Evolutionary conservation across 2,113 vertebrate species (phyloP), one percentile per base, ranked within the genome.

Genomic region (Hymenochirus boettgeri): DNA sequence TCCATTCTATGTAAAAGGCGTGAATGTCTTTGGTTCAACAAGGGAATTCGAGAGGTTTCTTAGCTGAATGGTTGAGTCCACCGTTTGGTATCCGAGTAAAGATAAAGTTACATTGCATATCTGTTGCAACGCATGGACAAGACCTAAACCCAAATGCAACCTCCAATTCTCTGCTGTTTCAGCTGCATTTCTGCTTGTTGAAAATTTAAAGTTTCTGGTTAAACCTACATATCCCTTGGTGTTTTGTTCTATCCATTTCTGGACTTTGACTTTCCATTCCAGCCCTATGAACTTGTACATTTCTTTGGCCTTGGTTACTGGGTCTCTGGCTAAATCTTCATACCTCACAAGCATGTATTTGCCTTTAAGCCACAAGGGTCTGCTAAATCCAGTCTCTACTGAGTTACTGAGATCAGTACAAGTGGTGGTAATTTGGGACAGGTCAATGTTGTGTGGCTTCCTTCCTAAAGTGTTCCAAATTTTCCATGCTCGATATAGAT

Each of bases 281-380:
- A 91, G 61, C 2, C 86, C 87, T 11, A 84, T 42, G 52, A 90
- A 91, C 56, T 71, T 80, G 70, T 88, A 89, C 25, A 91, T 83
- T 61, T 89, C 84, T 3, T 61, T 62, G 18, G 83, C 72, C 23
- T 86, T 88, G 23, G 76, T 73, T 62, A 76, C 69, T 0, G 89
- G 88, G 22, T 80, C 80, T 13, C 76, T 74, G 1, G 88, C 86
- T 55, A 91, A 62, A 65, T 91, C 89, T 77, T 91, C 89, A 13
- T 91, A 89, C 6, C 89, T 79, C 27, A 91, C 81, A 50, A 89
- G 72, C 25, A 90, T 70, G 65, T 91, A 91, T 58, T 83, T 85
- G 4, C 85, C 84, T 6, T 65, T 77, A 19, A 91, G 76, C 89
- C 89, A 91, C 0, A 71, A 19, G 0, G 85, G 86, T 42, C 74